A percentile compares a stretch with the other conserved stretches of the same genome.
Evolutionary conservation across 2,797 vertebrate genomes (phyloP).

Genomic region (Onychomys arenicola): DNA sequence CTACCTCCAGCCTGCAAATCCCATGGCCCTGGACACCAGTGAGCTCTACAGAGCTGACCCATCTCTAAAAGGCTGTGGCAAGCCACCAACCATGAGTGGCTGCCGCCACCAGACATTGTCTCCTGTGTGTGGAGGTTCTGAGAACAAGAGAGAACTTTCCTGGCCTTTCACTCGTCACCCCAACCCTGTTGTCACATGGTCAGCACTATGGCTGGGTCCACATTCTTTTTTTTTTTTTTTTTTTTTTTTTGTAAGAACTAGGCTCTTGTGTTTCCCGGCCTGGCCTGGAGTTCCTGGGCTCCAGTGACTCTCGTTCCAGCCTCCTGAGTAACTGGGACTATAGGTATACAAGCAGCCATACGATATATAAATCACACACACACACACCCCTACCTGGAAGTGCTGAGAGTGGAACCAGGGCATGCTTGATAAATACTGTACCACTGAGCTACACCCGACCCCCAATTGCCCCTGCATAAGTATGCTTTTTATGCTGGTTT

Average conservation of each 20-base stretch:
- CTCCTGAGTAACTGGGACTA: background rate
- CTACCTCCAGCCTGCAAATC: background rate
- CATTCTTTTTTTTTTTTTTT: background rate
- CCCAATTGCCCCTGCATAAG: background rate
- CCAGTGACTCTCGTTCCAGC: background rate
- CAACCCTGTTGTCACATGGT: background rate
- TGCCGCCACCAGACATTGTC: background rate
- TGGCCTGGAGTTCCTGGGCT: background rate
- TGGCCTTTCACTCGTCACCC: background rate
- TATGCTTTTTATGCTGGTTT: no score
- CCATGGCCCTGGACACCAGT: background rate
- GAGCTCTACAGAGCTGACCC: accelerated
- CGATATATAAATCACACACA: background rate
- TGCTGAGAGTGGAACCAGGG: background rate
- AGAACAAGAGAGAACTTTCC: background rate
- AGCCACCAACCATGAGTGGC: no score
- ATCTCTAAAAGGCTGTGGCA: background rate
- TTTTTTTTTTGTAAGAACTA: background rate
- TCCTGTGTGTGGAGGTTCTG: background rate
- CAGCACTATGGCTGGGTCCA: background rate
- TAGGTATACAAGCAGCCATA: background rate
- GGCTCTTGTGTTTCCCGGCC: background rate
- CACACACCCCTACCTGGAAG: no score
- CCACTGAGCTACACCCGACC: background rate
- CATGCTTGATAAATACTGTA: background rate